Evolutionary conservation across 2,888 invertebrate species (phyloP), one percentile per base, ranked within the genome.

Genomic region (Plebejus anna): DNA sequence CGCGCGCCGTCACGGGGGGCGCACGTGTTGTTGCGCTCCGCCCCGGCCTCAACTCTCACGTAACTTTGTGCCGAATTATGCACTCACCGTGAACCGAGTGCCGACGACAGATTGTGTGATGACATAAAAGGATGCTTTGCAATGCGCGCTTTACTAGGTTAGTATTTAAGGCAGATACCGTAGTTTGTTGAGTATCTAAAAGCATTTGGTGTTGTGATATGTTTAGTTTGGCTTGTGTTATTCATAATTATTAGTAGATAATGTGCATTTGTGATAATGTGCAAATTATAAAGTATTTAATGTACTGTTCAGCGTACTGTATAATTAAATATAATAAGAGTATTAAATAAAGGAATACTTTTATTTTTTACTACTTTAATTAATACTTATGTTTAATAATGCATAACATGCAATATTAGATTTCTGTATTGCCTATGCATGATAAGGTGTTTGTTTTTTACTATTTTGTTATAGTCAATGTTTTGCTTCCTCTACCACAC

Each of bases 1-100:
- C 89, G 88, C 88, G 85, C 83, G 84, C 79, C 85, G 87, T 85
- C 87, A 83, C 81, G 79, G 79, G 79, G 76, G 42, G 16, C 51
- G 75, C 80, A 83, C 83, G 83, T 79, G 76, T 77, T 75, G 75
- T 38, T 77, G 47, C 9, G 47, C 47, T 47, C 47, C 9, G 3
- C 77, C 77, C 81, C 78, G 79, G 75, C 78, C 79, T 82, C 80
- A 76, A 36, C 51, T 70, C 4, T 61, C 76, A 42, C 76, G 76
- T 76, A 76, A 76, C 76, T 76, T 72, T 32, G 51, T 55, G 61
- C 28, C 28, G 61, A 61, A 28, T 61, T 61, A 61, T 61, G 61
- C 61, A 61, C 61, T 61, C 28, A 36, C 32, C 66, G 22, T 55
- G 32, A 55, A 55, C 47, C 11, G 72, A 72, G 22, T 72, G 66